phyloP scores from a whole-genome alignment of 2,797 vertebrate genomes.

The Chromis chromis region DNA sequence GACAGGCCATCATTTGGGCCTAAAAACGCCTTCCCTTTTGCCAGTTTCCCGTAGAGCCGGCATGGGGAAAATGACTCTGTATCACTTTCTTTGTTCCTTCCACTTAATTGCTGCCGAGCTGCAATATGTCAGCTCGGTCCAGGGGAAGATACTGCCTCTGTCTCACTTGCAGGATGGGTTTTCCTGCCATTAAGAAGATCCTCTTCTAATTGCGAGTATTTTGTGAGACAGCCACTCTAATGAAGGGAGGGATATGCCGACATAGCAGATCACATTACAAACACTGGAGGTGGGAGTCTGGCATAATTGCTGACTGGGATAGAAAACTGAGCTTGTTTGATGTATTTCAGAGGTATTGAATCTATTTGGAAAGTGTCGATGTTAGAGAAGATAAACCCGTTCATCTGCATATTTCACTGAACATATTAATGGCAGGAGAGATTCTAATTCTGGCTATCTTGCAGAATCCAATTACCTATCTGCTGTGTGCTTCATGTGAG shows the following conservation, averaged over 20 bases:
- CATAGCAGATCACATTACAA: conserved; percentile 58
- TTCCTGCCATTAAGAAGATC: conserved; percentile 60
- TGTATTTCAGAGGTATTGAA: conserved; percentile 46
- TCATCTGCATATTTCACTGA: conserved; percentile 58
- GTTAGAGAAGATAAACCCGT: conserved; percentile 44
- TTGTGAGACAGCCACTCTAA: conserved; percentile 61
- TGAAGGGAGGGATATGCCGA: conserved; percentile 54
- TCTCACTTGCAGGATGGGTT: conserved; percentile 48
- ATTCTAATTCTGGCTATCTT: conserved; percentile 60
- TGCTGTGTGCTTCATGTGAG: conserved; percentile 17
- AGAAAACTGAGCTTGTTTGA: conserved; percentile 26
- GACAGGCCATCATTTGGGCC: conserved; percentile 54
- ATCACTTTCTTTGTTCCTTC: conserved; percentile 71
- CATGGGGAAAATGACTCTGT: conserved; percentile 63
- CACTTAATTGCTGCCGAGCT: conserved; percentile 67
- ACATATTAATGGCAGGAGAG: conserved; percentile 53
- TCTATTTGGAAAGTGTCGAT: conserved; percentile 42
- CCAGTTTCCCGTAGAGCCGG: conserved; percentile 56
- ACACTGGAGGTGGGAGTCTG: conserved; percentile 45
- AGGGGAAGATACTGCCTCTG: conserved; percentile 39
- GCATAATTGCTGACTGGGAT: conserved; percentile 58
- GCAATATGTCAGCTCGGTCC: conserved; percentile 60
- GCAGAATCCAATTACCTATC: conserved; percentile 54
- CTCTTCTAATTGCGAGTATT: conserved; percentile 62
- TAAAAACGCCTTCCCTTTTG: conserved; percentile 59